phyloP scores from a whole-genome alignment of 2,113 vertebrate species.

The Leucopsar rothschildi region DNA sequence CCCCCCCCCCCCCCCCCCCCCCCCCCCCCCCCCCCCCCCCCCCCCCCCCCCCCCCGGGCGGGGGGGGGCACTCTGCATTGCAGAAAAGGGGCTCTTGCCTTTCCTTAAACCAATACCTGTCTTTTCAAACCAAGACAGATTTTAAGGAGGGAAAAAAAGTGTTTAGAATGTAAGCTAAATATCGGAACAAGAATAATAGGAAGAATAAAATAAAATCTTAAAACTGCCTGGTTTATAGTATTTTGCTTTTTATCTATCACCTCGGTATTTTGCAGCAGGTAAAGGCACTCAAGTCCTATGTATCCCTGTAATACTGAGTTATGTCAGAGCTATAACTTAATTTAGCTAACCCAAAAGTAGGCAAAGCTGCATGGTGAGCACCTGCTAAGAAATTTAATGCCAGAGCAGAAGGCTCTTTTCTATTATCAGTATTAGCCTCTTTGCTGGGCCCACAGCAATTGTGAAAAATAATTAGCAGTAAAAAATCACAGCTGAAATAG shows the following conservation, averaged over 20 bases:
- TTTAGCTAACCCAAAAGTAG: not conserved
- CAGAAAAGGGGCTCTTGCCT: too few species aligned
- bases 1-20: too few species aligned
- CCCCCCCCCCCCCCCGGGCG: too few species aligned
- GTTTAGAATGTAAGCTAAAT: not conserved
- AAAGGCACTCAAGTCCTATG: not conserved
- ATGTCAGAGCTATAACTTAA: not conserved
- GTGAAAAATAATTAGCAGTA: not conserved
- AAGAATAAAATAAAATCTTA: not conserved
- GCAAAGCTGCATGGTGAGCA: not conserved
- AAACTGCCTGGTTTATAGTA: not conserved
- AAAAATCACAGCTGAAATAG: not conserved
- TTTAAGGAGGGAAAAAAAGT: not conserved
- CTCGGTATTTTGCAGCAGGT: fast-evolving
- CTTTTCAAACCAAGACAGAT: too few species aligned
- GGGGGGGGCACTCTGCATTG: too few species aligned
- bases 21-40: too few species aligned
- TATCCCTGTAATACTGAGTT: not conserved
- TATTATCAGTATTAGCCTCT: not conserved
- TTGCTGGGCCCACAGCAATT: not conserved
- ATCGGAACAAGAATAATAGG: not conserved
- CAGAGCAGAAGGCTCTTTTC: not conserved
- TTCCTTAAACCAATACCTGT: too few species aligned
- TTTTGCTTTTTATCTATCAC: not conserved
- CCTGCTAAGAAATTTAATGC: not conserved